Conservation (phyloP, 2,888 invertebrate species). For the Cephonodes hylas region DNA sequence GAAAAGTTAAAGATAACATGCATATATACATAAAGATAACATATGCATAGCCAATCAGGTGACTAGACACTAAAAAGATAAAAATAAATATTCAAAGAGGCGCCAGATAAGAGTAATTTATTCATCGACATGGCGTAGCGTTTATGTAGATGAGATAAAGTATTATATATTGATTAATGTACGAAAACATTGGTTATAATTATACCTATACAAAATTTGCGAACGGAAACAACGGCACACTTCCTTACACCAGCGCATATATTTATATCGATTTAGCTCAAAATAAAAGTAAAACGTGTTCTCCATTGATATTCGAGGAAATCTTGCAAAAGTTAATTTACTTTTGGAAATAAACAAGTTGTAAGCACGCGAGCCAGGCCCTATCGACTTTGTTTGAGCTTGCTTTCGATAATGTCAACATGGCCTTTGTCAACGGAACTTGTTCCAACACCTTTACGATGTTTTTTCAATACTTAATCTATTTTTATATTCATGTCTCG, state of each 20-base stretch:
- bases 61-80: no score
- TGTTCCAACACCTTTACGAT: conserved; percentile 59
- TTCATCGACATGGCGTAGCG: neutral
- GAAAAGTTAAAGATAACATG: neutral
- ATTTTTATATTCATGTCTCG: conserved; percentile 39
- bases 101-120: neutral
- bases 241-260: neutral
- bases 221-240: neutral
- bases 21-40: no score
- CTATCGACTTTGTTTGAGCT: conserved; percentile 63
- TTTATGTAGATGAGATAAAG: neutral
- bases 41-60: no score
- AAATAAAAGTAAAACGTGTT: neutral
- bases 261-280: neutral
- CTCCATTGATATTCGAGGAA: conserved; percentile 38
- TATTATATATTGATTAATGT: neutral
- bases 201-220: no score
- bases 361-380: conserved; percentile 49
- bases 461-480: conserved; percentile 52
- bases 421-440: conserved; percentile 65
- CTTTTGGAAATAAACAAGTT: conserved; percentile 67
- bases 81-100: neutral
- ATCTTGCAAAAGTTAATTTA: conserved; percentile 57
- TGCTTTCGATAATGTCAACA: conserved; percentile 78
- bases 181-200: neutral